Conservation (phyloP, 2,113 vertebrate genomes). For the Mesoclemmys tuberculata region DNA sequence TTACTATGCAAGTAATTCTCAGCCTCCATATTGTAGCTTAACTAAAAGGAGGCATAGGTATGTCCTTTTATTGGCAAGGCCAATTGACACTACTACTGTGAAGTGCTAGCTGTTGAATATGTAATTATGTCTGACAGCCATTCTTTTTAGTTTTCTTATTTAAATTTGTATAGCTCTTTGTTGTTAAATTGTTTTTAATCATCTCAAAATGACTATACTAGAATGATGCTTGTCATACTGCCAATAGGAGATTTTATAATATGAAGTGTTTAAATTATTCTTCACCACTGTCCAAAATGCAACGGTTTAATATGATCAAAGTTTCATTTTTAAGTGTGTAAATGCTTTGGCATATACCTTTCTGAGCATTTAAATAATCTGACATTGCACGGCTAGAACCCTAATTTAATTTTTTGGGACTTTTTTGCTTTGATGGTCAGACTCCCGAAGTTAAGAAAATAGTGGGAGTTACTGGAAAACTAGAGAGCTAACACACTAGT, state of each 20-base stretch:
- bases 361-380: neutral
- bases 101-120: conserved; percentile 25
- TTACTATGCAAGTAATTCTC: neutral
- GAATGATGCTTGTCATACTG: neutral
- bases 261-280: neutral
- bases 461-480: neutral
- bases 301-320: conserved; percentile 6
- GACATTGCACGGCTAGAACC: neutral
- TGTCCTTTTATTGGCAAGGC: neutral
- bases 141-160: conserved; percentile 11
- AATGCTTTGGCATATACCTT: conserved; percentile 10
- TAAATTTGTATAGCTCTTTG: conserved; percentile 25
- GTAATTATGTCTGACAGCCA: conserved; percentile 6
- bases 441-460: conserved; percentile 21
- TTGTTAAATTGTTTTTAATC: conserved; percentile 19
- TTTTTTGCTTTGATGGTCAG: neutral
- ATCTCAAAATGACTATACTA: conserved; percentile 31
- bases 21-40: neutral
- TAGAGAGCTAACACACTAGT: conserved; percentile 14
- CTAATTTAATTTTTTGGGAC: neutral
- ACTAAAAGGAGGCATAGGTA: neutral
- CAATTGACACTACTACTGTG: neutral
- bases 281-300: conserved; percentile 12
- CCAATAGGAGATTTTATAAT: neutral
- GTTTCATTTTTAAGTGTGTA: conserved; percentile 36